Evolutionary conservation across 2,113 vertebrate species (phyloP).

Genomic region (Falco punctatus): DNA sequence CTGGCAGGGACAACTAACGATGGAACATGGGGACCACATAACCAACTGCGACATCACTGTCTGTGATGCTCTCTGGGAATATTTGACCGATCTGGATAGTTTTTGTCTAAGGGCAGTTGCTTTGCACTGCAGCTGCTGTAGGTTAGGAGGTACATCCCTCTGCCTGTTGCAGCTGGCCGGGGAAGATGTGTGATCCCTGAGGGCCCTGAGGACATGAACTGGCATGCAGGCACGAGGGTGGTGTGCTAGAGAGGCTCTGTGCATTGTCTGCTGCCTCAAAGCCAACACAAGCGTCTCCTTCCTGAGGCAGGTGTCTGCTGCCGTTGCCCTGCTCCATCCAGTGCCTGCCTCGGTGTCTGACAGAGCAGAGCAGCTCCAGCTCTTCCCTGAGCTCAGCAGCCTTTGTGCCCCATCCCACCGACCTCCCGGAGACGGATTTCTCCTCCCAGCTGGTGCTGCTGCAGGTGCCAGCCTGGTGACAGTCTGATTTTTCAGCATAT

Average conservation of each 20-base stretch:
- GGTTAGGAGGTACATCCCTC: neutral
- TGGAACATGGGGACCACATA: neutral
- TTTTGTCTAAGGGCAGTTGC: neutral
- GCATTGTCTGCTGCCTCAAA: neutral
- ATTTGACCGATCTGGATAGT: neutral
- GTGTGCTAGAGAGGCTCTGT: neutral
- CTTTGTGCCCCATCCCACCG: neutral
- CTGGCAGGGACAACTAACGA: too few relatives aligned
- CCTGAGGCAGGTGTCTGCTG: neutral
- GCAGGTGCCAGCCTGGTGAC: neutral
- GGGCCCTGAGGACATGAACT: neutral
- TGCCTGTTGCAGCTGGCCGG: neutral
- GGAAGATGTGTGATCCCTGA: neutral
- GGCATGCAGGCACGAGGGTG: neutral
- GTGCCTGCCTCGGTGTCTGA: neutral
- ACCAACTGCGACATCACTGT: fast-evolving
- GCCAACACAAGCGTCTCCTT: neutral
- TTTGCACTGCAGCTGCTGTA: neutral
- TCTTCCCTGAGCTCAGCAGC: neutral
- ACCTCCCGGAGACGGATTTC: neutral
- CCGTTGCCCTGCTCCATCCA: too few relatives aligned
- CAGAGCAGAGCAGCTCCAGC: neutral
- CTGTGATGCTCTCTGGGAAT: too few relatives aligned
- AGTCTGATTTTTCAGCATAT: neutral
- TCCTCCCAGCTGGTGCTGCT: neutral